Conservation (phyloP, 2,888 invertebrate genomes). For the Nomada ruficornis region DNA sequence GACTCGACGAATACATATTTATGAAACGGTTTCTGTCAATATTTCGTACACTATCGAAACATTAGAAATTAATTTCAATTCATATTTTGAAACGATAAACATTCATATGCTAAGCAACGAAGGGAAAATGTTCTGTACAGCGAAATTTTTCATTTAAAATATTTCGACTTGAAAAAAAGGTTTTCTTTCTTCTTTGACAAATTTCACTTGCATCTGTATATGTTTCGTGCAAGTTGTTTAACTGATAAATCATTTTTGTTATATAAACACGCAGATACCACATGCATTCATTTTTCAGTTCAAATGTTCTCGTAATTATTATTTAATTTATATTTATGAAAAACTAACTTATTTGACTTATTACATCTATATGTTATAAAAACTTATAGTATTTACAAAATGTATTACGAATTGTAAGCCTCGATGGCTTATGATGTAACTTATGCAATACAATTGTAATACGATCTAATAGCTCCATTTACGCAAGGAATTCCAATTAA, state of each 20-base stretch:
- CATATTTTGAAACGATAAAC: neutral
- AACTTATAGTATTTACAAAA: neutral
- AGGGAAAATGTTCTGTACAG: neutral
- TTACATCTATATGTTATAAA: neutral
- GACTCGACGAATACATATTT: constrained; percentile 24
- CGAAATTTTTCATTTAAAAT: neutral
- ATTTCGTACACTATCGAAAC: neutral
- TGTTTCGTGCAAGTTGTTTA: neutral
- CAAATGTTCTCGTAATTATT: neutral
- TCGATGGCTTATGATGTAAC: constrained; percentile 2
- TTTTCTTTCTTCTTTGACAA: constrained; percentile 2
- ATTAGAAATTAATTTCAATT: constrained; percentile 17
- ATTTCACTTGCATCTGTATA: neutral
- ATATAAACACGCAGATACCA: neutral
- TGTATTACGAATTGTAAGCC: neutral
- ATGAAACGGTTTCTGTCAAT: constrained; percentile 12
- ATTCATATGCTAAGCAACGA: neutral
- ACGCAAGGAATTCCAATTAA: neutral
- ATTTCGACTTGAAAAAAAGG: neutral
- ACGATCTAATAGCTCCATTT: neutral
- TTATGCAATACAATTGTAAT: constrained; percentile 16
- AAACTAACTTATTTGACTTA: neutral
- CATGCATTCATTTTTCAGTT: neutral
- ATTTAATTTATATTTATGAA: neutral
- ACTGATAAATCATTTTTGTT: neutral